Conservation (phyloP, 2,888 invertebrate genomes). For the Atethmia centrago region DNA sequence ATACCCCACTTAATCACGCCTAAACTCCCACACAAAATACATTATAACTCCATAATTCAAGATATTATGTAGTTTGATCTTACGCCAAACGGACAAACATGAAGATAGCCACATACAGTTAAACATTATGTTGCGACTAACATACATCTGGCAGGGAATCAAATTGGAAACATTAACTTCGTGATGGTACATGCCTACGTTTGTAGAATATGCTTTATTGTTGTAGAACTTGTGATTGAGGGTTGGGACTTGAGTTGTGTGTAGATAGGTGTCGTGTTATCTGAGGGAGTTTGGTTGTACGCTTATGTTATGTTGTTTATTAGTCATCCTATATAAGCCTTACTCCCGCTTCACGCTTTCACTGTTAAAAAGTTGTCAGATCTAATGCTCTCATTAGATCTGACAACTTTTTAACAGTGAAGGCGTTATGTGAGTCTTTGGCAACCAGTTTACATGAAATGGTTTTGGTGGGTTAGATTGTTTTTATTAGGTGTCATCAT, state of each 20-base stretch:
- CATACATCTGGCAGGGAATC: slow-evolving; percentile 67
- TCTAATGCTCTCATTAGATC: no score
- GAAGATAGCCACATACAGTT: slow-evolving; percentile 60
- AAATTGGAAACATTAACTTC: slow-evolving; percentile 67
- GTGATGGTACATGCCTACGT: slow-evolving; percentile 43
- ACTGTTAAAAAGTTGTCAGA: no score
- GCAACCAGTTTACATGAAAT: no score
- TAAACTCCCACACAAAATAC: slow-evolving; percentile 45
- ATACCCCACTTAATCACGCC: slow-evolving; percentile 3
- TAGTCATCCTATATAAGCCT: slow-evolving; percentile 32
- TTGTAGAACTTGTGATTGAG: slow-evolving; percentile 49
- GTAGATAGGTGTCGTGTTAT: slow-evolving; percentile 35
- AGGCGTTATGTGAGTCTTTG: no score
- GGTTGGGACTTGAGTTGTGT: slow-evolving; percentile 36
- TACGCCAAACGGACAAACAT: slow-evolving; percentile 63
- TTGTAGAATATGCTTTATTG: slow-evolving; percentile 52
- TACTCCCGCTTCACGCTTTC: no score
- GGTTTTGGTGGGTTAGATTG: no score
- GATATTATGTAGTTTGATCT: slow-evolving; percentile 59
- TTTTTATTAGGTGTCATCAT: not conserved
- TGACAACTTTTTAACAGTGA: no score
- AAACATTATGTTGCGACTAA: slow-evolving; percentile 59
- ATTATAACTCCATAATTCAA: slow-evolving; percentile 58
- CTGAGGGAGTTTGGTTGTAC: slow-evolving; percentile 22
- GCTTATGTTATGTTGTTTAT: slow-evolving; percentile 15